Evolutionary conservation across 2,888 invertebrate genomes (phyloP).

Genomic region (Cantharis flavilabris): DNA sequence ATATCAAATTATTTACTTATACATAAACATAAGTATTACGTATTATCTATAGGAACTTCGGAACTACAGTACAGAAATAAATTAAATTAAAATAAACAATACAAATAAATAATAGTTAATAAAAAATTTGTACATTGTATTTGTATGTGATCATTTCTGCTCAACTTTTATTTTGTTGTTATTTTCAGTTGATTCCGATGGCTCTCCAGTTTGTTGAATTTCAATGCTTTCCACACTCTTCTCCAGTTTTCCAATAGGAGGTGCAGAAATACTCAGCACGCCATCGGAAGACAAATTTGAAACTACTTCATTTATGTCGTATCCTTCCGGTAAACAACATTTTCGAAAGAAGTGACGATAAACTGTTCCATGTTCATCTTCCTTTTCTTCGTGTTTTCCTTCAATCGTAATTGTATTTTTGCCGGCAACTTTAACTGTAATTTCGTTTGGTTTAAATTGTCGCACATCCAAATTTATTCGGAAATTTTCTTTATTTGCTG

Average conservation of each 20-base stretch:
- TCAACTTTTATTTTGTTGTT: background rate
- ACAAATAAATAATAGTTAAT: background rate
- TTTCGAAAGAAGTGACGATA: slow-evolving; percentile 75
- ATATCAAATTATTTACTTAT: no score
- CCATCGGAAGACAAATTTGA: slow-evolving; percentile 78
- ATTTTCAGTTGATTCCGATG: slow-evolving; percentile 9
- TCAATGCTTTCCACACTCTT: slow-evolving; percentile 54
- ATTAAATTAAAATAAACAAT: no score
- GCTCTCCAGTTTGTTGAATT: slow-evolving; percentile 50
- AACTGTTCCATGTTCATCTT: slow-evolving; percentile 74
- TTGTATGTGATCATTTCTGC: background rate
- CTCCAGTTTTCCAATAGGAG: slow-evolving; percentile 54
- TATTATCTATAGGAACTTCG: no score
- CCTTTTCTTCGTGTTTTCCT: slow-evolving; percentile 76
- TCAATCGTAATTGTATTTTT: slow-evolving; percentile 68
- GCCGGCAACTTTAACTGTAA: slow-evolving; percentile 73
- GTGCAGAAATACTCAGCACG: slow-evolving; percentile 68
- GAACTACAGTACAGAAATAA: no score
- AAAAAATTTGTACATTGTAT: background rate
- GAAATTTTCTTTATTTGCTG: slow-evolving; percentile 67
- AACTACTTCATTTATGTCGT: slow-evolving; percentile 70
- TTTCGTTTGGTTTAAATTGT: slow-evolving; percentile 77
- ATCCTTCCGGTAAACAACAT: slow-evolving; percentile 73
- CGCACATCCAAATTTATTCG: slow-evolving; percentile 74
- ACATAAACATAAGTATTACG: no score